phyloP scores from a whole-genome alignment of 1,140 invertebrate genomes.

The Anagrus nilaparvatae region DNA sequence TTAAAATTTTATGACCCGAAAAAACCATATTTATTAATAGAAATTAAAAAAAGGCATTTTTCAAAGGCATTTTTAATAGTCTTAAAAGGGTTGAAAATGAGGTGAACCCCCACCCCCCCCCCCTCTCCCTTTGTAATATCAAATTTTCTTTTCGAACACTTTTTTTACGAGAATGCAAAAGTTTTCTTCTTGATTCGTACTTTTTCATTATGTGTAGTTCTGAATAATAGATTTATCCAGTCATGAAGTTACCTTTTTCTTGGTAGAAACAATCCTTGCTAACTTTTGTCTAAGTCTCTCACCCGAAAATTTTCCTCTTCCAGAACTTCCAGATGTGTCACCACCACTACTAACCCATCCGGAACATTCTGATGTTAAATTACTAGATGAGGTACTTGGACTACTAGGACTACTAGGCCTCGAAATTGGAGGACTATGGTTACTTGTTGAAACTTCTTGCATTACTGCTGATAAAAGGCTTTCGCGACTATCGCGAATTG shows the following conservation, averaged over 20 bases:
- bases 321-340: constrained; percentile 40
- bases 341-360: constrained; percentile 64
- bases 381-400: constrained; percentile 43
- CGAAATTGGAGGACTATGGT: constrained; percentile 26
- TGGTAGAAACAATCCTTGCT: constrained; percentile 39
- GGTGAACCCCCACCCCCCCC: too few species aligned
- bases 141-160: too few species aligned
- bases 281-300: constrained; percentile 34
- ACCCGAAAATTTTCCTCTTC: constrained; percentile 37
- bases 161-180: too few species aligned
- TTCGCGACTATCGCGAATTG: constrained; percentile 33
- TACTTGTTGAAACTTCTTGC: background rate
- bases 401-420: constrained; percentile 16
- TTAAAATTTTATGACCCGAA: too few species aligned
- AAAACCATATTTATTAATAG: too few species aligned
- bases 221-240: too few species aligned
- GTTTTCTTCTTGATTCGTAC: too few species aligned
- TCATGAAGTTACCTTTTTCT: constrained; percentile 27
- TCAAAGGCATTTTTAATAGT: too few species aligned
- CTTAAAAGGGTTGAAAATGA: too few species aligned
- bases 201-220: too few species aligned
- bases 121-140: too few species aligned
- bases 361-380: constrained; percentile 60
- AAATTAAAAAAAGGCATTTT: too few species aligned
- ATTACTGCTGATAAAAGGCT: background rate